These are phyloP conservation scores for Macrotus californicus DNA, from an alignment of 2,113 vertebrate species.

Conservation along the genomic window DNA sequence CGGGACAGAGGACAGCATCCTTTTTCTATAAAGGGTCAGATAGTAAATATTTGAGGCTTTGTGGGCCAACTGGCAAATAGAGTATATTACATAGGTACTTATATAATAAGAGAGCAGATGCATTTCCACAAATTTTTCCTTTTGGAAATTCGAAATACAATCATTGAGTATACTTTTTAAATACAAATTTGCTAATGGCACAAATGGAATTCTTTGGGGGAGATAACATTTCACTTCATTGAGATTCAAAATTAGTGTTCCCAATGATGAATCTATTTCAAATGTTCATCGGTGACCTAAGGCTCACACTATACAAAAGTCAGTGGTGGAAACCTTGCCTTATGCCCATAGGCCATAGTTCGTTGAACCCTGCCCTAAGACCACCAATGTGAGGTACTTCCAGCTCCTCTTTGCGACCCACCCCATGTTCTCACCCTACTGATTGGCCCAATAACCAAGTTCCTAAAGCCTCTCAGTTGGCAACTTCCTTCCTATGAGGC, in stretches of 20 bases:
- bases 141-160: not conserved
- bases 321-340: not conserved
- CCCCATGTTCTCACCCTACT: not conserved
- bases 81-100: not conserved
- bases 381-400: rapidly evolving
- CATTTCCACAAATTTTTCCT: not conserved
- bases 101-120: not conserved
- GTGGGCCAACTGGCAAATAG: not conserved
- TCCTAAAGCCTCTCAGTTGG: not conserved
- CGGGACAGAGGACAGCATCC: not conserved
- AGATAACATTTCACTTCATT: not conserved
- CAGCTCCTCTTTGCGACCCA: not conserved
- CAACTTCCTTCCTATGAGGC: conserved; percentile 18
- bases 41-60: not conserved
- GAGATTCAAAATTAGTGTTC: not conserved
- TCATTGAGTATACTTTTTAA: not conserved
- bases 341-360: not conserved
- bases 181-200: not conserved
- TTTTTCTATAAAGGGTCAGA: not conserved
- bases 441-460: conserved; percentile 1
- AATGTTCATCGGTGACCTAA: not conserved
- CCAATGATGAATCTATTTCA: not conserved
- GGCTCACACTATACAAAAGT: not conserved
- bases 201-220: not conserved
- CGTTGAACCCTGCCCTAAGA: not conserved